Conservation (phyloP, 2,888 invertebrate species). For the Phaonia tiefii region DNA sequence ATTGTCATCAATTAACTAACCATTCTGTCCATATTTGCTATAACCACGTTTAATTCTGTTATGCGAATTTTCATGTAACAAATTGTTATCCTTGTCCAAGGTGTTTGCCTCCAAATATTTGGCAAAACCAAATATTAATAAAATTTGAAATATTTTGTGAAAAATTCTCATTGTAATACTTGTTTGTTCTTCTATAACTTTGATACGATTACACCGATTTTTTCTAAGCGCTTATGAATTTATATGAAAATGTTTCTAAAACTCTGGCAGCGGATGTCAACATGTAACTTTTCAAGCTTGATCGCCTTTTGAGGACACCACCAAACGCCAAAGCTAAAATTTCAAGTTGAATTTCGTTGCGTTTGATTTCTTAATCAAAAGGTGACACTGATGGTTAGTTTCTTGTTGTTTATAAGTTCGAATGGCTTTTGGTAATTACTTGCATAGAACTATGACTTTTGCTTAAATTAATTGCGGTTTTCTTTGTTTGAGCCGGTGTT, state of each 20-base stretch:
- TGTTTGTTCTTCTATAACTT: constrained; percentile 1
- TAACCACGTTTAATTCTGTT: constrained; percentile 56
- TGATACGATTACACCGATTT: constrained; percentile 14
- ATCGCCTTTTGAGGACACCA: constrained; percentile 70
- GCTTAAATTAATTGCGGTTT: too few relatives aligned
- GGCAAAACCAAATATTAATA: constrained; percentile 31
- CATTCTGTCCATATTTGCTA: constrained; percentile 64
- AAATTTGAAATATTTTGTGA: constrained; percentile 22
- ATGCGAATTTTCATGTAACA: too few relatives aligned
- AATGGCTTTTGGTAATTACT: constrained; percentile 44
- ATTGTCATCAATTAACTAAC: too few relatives aligned
- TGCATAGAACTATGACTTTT: too few relatives aligned
- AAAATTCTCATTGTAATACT: background rate
- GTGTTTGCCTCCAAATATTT: constrained; percentile 24
- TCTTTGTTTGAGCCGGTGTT: too few relatives aligned
- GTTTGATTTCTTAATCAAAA: constrained; percentile 24
- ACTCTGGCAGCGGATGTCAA: constrained; percentile 66
- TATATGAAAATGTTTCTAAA: constrained; percentile 51
- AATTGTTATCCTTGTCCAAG: background rate
- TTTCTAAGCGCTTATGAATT: constrained; percentile 17
- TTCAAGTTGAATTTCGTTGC: constrained; percentile 43
- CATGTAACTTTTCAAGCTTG: constrained; percentile 70
- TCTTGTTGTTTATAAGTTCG: constrained; percentile 48
- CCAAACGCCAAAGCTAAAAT: background rate
- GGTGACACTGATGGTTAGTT: constrained; percentile 34